Evolutionary conservation across 2,888 invertebrate genomes (phyloP).

Genomic region (Ichneumoninae sp.): DNA sequence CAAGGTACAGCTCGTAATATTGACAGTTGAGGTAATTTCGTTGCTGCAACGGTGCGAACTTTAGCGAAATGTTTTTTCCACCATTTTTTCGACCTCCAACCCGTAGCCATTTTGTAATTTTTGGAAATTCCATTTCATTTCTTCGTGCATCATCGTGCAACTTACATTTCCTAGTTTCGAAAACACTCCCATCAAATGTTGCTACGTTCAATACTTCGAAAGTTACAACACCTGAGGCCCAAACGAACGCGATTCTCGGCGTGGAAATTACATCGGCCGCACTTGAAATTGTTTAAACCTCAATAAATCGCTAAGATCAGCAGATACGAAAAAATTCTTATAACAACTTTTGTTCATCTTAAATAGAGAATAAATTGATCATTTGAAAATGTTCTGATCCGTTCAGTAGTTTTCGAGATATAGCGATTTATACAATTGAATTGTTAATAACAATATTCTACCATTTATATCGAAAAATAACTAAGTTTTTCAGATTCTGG

Average conservation of each 20-base stretch:
- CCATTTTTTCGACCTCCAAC: no score
- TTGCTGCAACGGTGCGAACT: no score
- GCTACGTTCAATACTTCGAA: not conserved
- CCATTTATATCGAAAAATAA: no score
- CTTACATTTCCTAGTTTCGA: not conserved
- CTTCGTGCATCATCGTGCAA: not conserved
- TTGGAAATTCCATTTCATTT: not conserved
- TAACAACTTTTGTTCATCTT: not conserved
- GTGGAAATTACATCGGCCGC: not conserved
- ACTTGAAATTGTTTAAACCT: not conserved
- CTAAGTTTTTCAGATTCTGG: no score
- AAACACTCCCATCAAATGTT: constrained; percentile 1
- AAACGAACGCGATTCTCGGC: not conserved
- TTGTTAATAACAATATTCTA: no score
- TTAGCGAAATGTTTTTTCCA: no score
- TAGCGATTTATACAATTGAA: constrained; percentile 12
- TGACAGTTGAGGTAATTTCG: no score
- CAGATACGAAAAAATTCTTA: not conserved
- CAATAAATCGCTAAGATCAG: not conserved
- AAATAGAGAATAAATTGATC: not conserved
- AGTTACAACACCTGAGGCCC: not conserved
- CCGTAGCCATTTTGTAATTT: not conserved
- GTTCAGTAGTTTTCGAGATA: constrained; percentile 3
- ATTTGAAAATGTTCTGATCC: not conserved
- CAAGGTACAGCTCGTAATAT: no score